Evolutionary conservation across 2,888 invertebrate genomes (phyloP).

Genomic region (Protonemura montana): DNA sequence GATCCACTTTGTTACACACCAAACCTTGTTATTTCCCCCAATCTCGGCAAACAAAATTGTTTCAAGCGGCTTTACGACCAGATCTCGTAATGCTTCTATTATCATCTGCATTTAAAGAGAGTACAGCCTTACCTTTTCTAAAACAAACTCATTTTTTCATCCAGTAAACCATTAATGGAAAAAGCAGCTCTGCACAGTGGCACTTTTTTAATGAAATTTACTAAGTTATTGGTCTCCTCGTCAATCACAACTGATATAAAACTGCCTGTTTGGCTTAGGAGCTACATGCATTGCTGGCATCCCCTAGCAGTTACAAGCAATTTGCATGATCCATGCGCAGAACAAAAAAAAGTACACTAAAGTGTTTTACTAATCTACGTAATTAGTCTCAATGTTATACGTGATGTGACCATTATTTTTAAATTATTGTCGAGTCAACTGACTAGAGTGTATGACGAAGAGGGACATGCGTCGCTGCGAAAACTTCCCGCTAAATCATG

Average conservation of each 20-base stretch:
- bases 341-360: constrained; percentile 16
- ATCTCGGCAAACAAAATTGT: background rate
- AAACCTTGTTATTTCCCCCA: background rate
- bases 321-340: constrained; percentile 28
- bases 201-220: constrained; percentile 35
- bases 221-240: constrained; percentile 39
- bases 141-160: constrained; percentile 18
- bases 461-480: constrained; percentile 1
- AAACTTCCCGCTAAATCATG: constrained; percentile 15
- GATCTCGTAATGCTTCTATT: constrained; percentile 30
- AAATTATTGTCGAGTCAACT: constrained; percentile 30
- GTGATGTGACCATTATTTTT: constrained; percentile 35
- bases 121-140: background rate
- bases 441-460: background rate
- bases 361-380: constrained; percentile 25
- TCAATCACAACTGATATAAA: constrained; percentile 31
- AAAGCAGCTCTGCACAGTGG: constrained; percentile 1
- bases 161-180: constrained; percentile 18
- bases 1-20: background rate
- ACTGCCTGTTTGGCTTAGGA: constrained; percentile 39
- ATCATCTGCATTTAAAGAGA: constrained; percentile 13
- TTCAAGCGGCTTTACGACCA: background rate
- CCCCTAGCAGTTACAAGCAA: background rate
- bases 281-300: background rate
- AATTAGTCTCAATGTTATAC: constrained; percentile 34